phyloP scores from a whole-genome alignment of 2,113 vertebrate genomes.

The Odobenus rosmarus region DNA sequence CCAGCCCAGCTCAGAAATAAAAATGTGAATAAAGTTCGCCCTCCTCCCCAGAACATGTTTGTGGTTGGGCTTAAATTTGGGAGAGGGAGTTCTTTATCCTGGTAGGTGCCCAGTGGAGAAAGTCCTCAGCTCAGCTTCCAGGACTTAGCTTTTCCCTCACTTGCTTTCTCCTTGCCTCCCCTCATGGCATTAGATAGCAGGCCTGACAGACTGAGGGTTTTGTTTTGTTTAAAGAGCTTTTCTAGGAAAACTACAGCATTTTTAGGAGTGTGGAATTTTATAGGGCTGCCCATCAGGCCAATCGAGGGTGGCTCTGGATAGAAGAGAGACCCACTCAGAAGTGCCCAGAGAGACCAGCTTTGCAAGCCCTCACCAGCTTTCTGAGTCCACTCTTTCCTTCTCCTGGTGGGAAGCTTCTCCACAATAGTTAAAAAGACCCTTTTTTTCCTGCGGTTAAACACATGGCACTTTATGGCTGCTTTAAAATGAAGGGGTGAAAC shows the following conservation, averaged over 20 bases:
- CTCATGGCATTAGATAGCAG: not conserved
- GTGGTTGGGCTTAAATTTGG: not conserved
- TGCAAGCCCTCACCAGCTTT: not conserved
- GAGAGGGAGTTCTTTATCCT: not conserved
- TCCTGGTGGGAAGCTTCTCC: conserved; percentile 72
- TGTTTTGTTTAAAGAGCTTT: not conserved
- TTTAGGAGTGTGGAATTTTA: conserved; percentile 34
- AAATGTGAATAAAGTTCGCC: not conserved
- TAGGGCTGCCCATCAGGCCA: conserved; percentile 70
- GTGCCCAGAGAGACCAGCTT: conserved; percentile 4
- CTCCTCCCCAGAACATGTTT: not conserved
- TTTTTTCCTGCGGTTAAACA: conserved; percentile 78
- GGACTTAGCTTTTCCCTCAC: not conserved
- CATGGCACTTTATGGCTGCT: conserved; percentile 84
- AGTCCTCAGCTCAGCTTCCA: not conserved
- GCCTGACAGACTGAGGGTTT: not conserved
- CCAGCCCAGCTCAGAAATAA: not conserved
- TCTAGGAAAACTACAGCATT: conserved; percentile 40
- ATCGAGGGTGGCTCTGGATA: conserved; percentile 15
- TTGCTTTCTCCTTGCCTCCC: not conserved
- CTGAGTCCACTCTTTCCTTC: not conserved
- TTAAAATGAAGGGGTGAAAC: conserved; percentile 87
- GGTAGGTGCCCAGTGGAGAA: not conserved
- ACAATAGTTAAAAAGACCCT: conserved; percentile 80
- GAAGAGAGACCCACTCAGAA: not conserved